Evolutionary conservation across 2,113 vertebrate species (phyloP).

Genomic region (Varanus komodoensis): DNA sequence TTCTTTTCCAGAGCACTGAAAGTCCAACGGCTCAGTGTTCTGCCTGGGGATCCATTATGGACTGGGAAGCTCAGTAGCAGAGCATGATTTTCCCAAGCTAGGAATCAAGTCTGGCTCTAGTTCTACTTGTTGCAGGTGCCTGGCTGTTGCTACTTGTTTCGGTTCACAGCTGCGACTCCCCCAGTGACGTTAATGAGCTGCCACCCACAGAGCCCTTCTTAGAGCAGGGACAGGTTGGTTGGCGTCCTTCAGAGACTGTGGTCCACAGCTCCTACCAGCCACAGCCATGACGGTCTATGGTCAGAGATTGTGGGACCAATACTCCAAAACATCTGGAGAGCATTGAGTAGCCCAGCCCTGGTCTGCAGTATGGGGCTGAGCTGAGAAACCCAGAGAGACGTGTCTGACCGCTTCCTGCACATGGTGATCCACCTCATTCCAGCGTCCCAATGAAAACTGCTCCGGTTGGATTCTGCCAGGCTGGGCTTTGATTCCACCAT

Average conservation of each 20-base stretch:
- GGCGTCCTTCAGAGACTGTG: neutral
- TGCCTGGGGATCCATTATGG: neutral
- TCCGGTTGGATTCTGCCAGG: no score
- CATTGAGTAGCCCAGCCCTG: neutral
- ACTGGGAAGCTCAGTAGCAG: neutral
- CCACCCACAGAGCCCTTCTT: no score
- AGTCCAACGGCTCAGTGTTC: neutral
- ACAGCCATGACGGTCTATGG: neutral
- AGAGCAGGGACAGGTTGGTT: no score
- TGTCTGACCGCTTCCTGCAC: neutral
- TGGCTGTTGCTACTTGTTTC: neutral
- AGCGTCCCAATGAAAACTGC: neutral
- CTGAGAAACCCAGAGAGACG: neutral
- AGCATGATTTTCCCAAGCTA: neutral
- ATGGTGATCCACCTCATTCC: no score
- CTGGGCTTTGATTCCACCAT: no score
- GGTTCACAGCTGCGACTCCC: neutral
- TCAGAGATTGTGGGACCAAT: neutral
- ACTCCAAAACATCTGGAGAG: neutral
- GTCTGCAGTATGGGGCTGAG: neutral
- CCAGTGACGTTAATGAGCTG: neutral
- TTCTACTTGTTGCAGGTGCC: neutral
- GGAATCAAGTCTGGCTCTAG: slow-evolving; percentile 8
- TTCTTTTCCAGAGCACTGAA: neutral
- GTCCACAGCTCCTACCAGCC: neutral